phyloP scores from a whole-genome alignment of 2,888 invertebrate genomes.

The Meandrusa payeni region DNA sequence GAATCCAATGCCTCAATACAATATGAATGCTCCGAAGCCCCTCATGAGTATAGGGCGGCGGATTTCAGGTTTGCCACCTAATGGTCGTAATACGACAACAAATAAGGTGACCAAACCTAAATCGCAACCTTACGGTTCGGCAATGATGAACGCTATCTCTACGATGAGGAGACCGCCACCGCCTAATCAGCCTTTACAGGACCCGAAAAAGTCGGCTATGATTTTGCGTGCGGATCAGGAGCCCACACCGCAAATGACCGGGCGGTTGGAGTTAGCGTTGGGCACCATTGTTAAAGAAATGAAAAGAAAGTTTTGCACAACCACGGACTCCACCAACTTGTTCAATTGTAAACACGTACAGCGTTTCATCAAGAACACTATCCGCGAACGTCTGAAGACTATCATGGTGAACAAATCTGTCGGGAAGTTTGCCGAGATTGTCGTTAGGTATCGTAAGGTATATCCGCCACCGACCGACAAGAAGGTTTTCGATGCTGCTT shows the following conservation, averaged over 20 bases:
- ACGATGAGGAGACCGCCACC: too few relatives aligned
- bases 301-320: slow-evolving; percentile 30
- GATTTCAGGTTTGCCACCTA: slow-evolving; percentile 28
- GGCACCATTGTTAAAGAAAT: slow-evolving; percentile 55
- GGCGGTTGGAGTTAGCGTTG: slow-evolving; percentile 61
- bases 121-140: slow-evolving; percentile 26
- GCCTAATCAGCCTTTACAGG: too few relatives aligned
- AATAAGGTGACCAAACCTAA: slow-evolving; percentile 44
- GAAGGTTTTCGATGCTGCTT: slow-evolving; percentile 44
- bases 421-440: slow-evolving; percentile 37
- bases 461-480: slow-evolving; percentile 46
- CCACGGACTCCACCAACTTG: slow-evolving; percentile 22
- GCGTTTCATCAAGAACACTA: slow-evolving; percentile 43
- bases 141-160: slow-evolving; percentile 37
- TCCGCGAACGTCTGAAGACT: slow-evolving; percentile 53
- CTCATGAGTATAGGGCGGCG: slow-evolving; percentile 31
- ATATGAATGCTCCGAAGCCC: slow-evolving; percentile 18
- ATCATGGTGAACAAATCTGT: slow-evolving; percentile 53
- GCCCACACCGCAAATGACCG: slow-evolving; percentile 46
- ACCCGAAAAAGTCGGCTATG: too few relatives aligned
- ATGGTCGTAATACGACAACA: slow-evolving; percentile 34
- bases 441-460: slow-evolving; percentile 44
- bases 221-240: slow-evolving; percentile 39
- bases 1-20: slow-evolving; percentile 16
- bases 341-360: slow-evolving; percentile 26